Base-by-base conservation (phyloP, 2,888 invertebrate genomes). In the Galeopsomyia nigrocyanea region DNA sequence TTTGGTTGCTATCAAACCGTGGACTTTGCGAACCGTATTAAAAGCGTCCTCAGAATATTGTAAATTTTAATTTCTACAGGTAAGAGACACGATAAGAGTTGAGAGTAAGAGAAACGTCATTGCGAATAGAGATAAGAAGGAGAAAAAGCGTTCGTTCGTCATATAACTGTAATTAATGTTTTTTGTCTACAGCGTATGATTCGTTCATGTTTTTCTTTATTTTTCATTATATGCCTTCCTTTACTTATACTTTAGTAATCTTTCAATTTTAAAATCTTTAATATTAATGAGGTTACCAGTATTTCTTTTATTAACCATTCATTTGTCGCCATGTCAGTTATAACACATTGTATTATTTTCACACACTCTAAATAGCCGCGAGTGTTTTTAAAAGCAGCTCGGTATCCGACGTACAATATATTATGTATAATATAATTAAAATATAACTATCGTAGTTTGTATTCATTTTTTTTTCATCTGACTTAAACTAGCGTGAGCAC, bases 401-500 rank as follows among this genome's bases (percentile, higher is more conserved):
- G 53, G 68, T 74, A 68, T 76, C 60, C 61, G 74, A 75, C 71
- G 68, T 77, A 74, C 70, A 65, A 58, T 68, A 72, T 65, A 73
- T 73, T 72, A 70, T 55, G 68, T 76, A 65, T 74, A 70, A 68
- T 64, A 69, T 67, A 67, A 62, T 73, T 66, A 39, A 39, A 39
- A 39, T 57, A 71, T 71, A 73, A 71, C 71, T 72, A 76, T 74
- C 67, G 61, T 75, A 73, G 73, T 68, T 73, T 69, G 62, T 63
- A 67, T 71, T 66, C 31, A 16, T 60, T 72, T 74, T 58, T 68
- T 58, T 64, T 71, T 76, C 68, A 64, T 75, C 64, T 73, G 74
- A 77, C 82, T 83, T 83, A 82, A 80, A 21, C 75, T 76, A 79
- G 80, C 82, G 83, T 84, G 83, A 85, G 83, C 84, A 80, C 80